Conservation (phyloP, 2,113 vertebrate genomes). For the Perca schrenkii region DNA sequence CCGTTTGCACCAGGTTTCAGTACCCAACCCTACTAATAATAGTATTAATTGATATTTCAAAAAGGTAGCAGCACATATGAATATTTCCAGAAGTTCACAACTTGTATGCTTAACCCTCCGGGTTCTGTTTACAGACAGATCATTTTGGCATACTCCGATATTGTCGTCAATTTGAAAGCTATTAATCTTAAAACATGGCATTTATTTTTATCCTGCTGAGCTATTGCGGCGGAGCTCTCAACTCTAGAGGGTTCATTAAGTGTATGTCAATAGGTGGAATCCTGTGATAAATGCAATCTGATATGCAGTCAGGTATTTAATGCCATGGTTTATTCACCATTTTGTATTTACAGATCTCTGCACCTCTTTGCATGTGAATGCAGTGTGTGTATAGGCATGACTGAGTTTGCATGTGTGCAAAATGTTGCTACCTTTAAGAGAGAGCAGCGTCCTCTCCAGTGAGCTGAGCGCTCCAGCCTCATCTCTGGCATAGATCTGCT, state of each 20-base stretch:
- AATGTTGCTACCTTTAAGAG: slow-evolving; percentile 91
- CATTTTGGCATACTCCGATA: no score
- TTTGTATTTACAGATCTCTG: slow-evolving; percentile 4
- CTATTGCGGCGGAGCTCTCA: no score
- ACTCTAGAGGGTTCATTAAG: no score
- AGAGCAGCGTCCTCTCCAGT: slow-evolving; percentile 93
- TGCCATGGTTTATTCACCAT: background rate
- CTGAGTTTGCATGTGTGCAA: slow-evolving; percentile 11
- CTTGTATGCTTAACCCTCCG: background rate
- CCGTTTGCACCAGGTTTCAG: no score
- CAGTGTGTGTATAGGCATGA: background rate
- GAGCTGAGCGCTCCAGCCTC: slow-evolving; percentile 88
- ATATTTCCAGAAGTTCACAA: slow-evolving; percentile 5
- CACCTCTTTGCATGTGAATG: slow-evolving; percentile 1
- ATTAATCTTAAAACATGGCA: no score
- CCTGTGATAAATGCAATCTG: background rate
- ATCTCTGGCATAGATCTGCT: slow-evolving; percentile 88
- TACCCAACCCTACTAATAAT: no score
- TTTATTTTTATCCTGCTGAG: no score
- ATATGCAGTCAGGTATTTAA: background rate
- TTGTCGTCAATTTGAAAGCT: no score
- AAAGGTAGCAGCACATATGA: slow-evolving; percentile 16
- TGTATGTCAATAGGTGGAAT: background rate
- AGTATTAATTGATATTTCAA: background rate
- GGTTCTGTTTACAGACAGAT: no score